These are phyloP conservation scores for Halictus ligatus DNA, from an alignment of 2,888 invertebrate genomes.

Conservation along the genomic window DNA sequence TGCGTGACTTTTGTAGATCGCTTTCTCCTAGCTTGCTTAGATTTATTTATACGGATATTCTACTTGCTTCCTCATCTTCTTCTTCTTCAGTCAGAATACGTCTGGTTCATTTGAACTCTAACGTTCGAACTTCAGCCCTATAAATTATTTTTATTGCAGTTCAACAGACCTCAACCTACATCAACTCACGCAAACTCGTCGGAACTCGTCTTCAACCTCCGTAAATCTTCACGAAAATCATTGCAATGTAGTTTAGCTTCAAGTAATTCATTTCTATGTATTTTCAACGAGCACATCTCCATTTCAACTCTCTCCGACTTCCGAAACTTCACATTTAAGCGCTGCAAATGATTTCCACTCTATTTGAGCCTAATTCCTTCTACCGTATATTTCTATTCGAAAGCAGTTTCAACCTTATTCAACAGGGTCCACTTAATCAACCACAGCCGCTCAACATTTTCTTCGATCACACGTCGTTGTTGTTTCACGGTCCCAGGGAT, in stretches of 20 bases:
- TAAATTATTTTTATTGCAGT: no score
- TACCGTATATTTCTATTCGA: neutral
- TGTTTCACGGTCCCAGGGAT: constrained; percentile 14
- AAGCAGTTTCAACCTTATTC: neutral
- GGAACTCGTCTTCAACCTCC: no score
- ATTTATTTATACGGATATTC: no score
- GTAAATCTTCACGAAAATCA: no score
- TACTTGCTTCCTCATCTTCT: neutral
- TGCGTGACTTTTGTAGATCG: no score
- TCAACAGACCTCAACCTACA: no score
- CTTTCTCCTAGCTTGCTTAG: no score
- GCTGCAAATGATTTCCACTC: neutral
- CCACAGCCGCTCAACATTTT: neutral
- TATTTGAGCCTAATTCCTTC: neutral
- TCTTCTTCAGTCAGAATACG: no score
- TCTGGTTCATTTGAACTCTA: no score
- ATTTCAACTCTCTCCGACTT: neutral
- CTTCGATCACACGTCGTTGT: neutral
- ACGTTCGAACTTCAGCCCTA: no score
- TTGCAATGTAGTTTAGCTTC: no score
- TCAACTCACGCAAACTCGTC: no score
- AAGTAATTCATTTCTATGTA: neutral
- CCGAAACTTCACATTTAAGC: neutral
- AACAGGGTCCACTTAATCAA: neutral
- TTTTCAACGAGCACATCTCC: neutral